Percentiles rank a stretch among this genome's conserved stretches.
These are phyloP conservation scores for Caenorhabditis latens DNA, from an alignment of 1,140 invertebrate genomes.

Conservation along the genomic window DNA sequence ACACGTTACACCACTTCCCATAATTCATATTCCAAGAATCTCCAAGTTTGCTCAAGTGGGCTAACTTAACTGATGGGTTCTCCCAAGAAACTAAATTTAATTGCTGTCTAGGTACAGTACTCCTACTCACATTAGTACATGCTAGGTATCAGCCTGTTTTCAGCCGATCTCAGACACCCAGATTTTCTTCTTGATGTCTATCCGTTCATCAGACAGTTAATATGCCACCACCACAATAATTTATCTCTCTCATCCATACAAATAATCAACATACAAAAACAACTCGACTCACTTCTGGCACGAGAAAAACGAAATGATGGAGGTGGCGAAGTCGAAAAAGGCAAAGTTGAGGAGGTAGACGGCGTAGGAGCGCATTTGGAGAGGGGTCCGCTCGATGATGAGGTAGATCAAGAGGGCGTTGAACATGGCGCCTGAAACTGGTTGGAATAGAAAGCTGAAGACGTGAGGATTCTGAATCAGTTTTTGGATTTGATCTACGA, in stretches of 20 bases:
- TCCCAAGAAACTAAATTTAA: too few relatives aligned
- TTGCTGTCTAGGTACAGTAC: too few relatives aligned
- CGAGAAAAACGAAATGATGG: constrained; percentile 34
- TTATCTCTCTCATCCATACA: background rate
- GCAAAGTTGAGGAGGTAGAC: constrained; percentile 50
- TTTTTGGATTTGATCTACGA: too few relatives aligned
- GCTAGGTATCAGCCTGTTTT: too few relatives aligned
- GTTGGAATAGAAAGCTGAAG: background rate
- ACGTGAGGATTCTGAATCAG: too few relatives aligned
- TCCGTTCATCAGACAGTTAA: background rate
- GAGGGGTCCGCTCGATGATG: constrained; percentile 1
- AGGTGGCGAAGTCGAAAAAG: constrained; percentile 20
- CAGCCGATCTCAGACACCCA: too few relatives aligned
- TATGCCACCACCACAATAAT: background rate
- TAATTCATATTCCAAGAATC: too few relatives aligned
- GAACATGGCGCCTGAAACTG: background rate
- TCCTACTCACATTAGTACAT: too few relatives aligned
- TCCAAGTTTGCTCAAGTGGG: too few relatives aligned
- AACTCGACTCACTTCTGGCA: constrained; percentile 10
- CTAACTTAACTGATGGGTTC: too few relatives aligned
- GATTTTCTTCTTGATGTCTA: background rate
- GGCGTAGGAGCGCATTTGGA: constrained; percentile 13
- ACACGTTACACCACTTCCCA: too few relatives aligned
- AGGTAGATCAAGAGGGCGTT: background rate
- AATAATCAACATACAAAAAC: background rate